A percentile compares a stretch with the other conserved stretches of the same genome.
These are phyloP conservation scores for Diacarnus erythraeanus DNA, from an alignment of 37 sponge, comb jelly and placozoan genomes.

Conservation along the genomic window DNA sequence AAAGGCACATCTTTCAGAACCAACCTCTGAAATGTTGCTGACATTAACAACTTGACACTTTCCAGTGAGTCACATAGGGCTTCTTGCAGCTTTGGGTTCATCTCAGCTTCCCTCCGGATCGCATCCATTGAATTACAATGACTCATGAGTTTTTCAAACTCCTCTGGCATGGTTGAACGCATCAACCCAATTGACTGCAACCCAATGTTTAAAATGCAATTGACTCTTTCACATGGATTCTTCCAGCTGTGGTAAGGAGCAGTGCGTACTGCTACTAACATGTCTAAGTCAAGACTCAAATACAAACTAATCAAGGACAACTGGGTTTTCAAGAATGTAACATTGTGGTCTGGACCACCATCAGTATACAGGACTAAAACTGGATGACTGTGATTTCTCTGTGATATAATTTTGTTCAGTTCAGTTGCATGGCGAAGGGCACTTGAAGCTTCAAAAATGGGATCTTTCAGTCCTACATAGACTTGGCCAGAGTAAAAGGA, in stretches of 20 bases:
- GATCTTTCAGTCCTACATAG: slow-evolving; percentile 25
- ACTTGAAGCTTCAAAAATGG: slow-evolving; percentile 9
- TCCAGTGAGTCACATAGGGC: slow-evolving; percentile 5
- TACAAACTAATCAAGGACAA: slow-evolving; percentile 37
- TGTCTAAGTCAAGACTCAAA: slow-evolving; percentile 33
- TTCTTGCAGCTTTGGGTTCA: slow-evolving; percentile 10
- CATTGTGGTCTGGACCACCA: slow-evolving; percentile 69
- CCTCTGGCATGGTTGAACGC: slow-evolving; percentile 15
- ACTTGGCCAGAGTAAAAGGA: slow-evolving; percentile 18
- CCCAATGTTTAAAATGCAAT: slow-evolving; percentile 18
- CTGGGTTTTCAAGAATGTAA: slow-evolving; percentile 30
- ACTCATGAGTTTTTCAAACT: neutral
- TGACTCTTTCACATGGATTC: neutral
- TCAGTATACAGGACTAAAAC: slow-evolving; percentile 23
- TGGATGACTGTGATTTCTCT: neutral
- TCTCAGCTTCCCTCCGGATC: neutral
- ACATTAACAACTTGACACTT: slow-evolving; percentile 5
- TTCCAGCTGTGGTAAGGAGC: slow-evolving; percentile 30
- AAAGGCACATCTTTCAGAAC: slow-evolving; percentile 26
- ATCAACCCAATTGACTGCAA: slow-evolving; percentile 57
- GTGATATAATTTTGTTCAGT: neutral
- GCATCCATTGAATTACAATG: slow-evolving; percentile 21
- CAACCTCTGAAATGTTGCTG: slow-evolving; percentile 17
- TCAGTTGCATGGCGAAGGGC: slow-evolving; percentile 11
- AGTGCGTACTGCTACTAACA: slow-evolving; percentile 17